phyloP scores from a whole-genome alignment of 2,797 vertebrate genomes.

The Amblyopsis hoosieri region DNA sequence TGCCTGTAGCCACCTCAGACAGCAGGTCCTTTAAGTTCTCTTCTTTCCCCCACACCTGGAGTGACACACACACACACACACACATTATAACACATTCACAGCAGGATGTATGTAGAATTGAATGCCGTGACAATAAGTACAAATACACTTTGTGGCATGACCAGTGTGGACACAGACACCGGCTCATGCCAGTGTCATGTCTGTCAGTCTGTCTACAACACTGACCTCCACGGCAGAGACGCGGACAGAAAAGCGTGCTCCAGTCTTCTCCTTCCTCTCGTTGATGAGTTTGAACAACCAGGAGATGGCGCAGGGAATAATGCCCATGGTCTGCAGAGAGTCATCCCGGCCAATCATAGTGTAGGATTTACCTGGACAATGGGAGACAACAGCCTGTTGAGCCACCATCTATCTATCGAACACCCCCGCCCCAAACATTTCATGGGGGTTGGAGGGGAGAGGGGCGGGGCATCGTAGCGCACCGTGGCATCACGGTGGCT shows the following conservation, averaged over 20 bases:
- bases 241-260: slow-evolving; percentile 94
- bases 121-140: no score
- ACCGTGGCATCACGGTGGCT: background rate
- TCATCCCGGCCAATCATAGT: slow-evolving; percentile 97
- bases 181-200: slow-evolving; percentile 1
- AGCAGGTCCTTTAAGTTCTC: slow-evolving; percentile 94
- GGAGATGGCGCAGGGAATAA: slow-evolving; percentile 97
- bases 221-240: slow-evolving; percentile 93
- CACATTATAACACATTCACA: slow-evolving; percentile 3
- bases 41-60: slow-evolving; percentile 92
- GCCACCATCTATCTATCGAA: no score
- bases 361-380: slow-evolving; percentile 89
- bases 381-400: background rate
- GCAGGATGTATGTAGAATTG: no score
- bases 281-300: slow-evolving; percentile 98
- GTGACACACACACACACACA: slow-evolving; percentile 11
- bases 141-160: no score
- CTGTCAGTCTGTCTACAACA: slow-evolving; percentile 20
- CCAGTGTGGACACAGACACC: no score
- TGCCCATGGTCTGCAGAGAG: slow-evolving; percentile 93
- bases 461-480: slow-evolving; percentile 10
- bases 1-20: slow-evolving; percentile 94
- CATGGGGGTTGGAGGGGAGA: background rate
- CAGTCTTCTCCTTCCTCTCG: slow-evolving; percentile 96
- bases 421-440: no score